Evolutionary conservation across 2,888 invertebrate genomes (phyloP).

Genomic region (Ceriagrion tenellum): DNA sequence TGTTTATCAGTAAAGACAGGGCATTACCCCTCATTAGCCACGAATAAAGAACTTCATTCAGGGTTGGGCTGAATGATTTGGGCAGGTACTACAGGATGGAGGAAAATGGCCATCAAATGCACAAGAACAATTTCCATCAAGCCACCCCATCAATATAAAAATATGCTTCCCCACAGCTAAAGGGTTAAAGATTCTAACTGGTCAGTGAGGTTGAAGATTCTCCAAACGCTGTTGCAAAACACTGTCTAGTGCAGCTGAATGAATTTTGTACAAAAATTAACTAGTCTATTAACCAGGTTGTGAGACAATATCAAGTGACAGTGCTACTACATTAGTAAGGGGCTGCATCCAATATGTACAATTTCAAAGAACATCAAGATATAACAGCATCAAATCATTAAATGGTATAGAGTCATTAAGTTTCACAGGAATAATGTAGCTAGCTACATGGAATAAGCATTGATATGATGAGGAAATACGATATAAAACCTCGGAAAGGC

Average conservation of each 20-base stretch:
- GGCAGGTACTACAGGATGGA: too few relatives aligned
- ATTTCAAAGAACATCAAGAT: conserved; percentile 9
- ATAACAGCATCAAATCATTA: background rate
- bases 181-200: background rate
- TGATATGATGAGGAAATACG: background rate
- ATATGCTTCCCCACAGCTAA: too few relatives aligned
- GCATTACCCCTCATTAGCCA: too few relatives aligned
- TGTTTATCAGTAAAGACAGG: too few relatives aligned
- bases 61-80: too few relatives aligned
- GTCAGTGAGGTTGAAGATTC: background rate
- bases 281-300: background rate
- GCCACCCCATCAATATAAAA: too few relatives aligned
- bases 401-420: background rate
- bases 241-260: background rate
- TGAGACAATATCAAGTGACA: background rate
- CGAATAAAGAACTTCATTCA: too few relatives aligned
- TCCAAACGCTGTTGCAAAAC: background rate
- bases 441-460: background rate
- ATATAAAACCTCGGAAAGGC: background rate
- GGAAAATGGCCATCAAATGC: too few relatives aligned
- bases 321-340: conserved; percentile 24
- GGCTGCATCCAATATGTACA: conserved; percentile 27
- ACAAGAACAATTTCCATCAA: too few relatives aligned
- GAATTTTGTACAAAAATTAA: background rate
- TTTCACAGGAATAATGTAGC: background rate